Evolutionary conservation across 2,888 invertebrate genomes (phyloP), one percentile per base, ranked within the genome.

Genomic region (Isotomurus palustris): DNA sequence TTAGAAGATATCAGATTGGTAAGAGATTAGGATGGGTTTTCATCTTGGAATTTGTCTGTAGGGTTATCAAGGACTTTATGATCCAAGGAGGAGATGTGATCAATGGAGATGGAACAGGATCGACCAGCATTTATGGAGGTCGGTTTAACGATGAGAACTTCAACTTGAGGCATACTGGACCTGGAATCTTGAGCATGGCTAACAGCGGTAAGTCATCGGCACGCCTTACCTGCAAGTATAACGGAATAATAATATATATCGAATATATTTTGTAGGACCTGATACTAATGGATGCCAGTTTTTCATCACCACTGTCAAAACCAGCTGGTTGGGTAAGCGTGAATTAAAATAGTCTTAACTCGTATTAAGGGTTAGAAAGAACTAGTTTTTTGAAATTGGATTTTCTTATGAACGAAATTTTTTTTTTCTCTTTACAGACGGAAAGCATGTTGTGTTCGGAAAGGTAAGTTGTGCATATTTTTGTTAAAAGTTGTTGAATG

Each of bases 41-140:
- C 8, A 14, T 8, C 14, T 32, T 32, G 32, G 8, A 32, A 10
- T 8, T 44, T 22, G 6, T 28, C 5, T 40, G 1, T 49, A 80
- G 92, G 71, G 87, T 93, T 28, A 92, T 93, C 74, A 83, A 83
- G 67, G 89, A 91, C 75, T 93, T 93, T 74, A 93, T 93, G 93
- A 91, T 93, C 73, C 92, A 92, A 76, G 92, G 91, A 61, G 92
- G 92, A 32, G 93, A 94, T 76, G 84, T 93, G 52, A 78, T 87
- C 2, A 83, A 83, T 51, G 82, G 84, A 50, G 86, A 94, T 76
- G 94, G 94, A 0, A 81, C 83, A 2, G 94, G 94, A 1, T 84
- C 88, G 0, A 82, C 85, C 29, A 91, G 91, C 73, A 89, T 92
- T 71, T 92, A 88, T 74, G 93, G 92, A 1, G 82, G 84, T 63